A percentile compares a stretch with the other conserved stretches of the same genome.
Evolutionary conservation across 2,797 vertebrate species (phyloP).

Genomic region (Peromyscus aztecus): DNA sequence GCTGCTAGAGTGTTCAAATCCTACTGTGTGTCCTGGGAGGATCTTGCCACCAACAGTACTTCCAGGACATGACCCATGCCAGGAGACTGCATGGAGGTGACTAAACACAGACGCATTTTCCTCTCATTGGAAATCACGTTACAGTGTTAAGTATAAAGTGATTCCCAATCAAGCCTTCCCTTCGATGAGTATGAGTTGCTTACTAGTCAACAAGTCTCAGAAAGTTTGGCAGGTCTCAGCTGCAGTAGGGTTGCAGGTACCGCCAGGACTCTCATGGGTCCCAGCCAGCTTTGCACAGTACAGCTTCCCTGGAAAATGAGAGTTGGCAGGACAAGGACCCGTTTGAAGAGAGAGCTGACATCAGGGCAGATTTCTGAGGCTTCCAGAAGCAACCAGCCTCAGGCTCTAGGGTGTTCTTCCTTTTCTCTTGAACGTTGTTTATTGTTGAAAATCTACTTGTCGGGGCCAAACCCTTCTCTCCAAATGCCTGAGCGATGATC

Average conservation of each 20-base stretch:
- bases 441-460: constrained; percentile 62
- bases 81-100: background rate
- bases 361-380: background rate
- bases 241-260: rapidly evolving
- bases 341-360: constrained; percentile 50
- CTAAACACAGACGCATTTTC: background rate
- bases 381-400: constrained; percentile 48
- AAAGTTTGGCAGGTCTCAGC: background rate
- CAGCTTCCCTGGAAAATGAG: background rate
- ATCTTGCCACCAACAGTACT: background rate
- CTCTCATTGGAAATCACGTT: background rate
- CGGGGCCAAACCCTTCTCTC: background rate
- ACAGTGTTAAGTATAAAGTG: background rate
- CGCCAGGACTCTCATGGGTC: background rate
- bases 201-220: background rate
- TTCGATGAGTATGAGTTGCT: background rate
- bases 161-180: background rate
- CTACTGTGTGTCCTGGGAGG: background rate
- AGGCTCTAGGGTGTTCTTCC: constrained; percentile 59
- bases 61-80: background rate
- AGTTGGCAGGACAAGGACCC: background rate
- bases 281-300: background rate
- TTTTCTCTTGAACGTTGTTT: constrained; percentile 61
- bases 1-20: background rate
- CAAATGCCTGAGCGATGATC: constrained; percentile 43